These are phyloP conservation scores for Dascyllus trimaculatus DNA, from an alignment of 2,113 vertebrate genomes.

Conservation along the genomic window DNA sequence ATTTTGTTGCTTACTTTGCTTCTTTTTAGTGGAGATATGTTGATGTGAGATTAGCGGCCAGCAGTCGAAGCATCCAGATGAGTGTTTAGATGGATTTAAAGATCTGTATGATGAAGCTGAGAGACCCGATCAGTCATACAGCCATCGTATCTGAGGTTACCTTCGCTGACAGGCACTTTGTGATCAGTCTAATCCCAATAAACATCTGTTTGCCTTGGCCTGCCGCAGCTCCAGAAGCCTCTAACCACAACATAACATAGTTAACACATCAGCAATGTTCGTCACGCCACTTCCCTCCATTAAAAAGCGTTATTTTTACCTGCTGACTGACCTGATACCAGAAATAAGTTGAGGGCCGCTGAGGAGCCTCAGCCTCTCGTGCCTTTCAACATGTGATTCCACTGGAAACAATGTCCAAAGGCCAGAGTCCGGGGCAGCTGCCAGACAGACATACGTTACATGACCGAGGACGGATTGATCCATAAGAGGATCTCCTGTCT, in stretches of 20 bases:
- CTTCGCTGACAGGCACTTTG: too few relatives aligned
- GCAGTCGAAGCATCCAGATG: too few relatives aligned
- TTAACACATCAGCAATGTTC: not conserved
- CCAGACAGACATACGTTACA: constrained; percentile 42
- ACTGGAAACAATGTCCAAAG: constrained; percentile 67
- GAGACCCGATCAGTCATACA: too few relatives aligned
- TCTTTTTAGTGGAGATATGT: too few relatives aligned
- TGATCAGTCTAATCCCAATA: not conserved
- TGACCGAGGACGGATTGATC: constrained; percentile 5
- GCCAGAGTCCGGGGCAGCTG: constrained; percentile 58
- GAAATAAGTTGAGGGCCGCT: constrained; percentile 9
- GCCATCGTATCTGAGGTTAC: too few relatives aligned
- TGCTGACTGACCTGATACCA: not conserved
- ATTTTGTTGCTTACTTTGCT: too few relatives aligned
- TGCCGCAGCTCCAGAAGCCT: not conserved
- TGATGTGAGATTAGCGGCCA: too few relatives aligned
- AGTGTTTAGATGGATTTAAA: too few relatives aligned
- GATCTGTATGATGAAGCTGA: too few relatives aligned
- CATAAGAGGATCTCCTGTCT: constrained; percentile 9
- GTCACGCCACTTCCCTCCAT: not conserved
- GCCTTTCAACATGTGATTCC: constrained; percentile 53
- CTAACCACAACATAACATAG: not conserved
- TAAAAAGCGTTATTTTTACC: constrained; percentile 34
- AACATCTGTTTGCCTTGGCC: not conserved
- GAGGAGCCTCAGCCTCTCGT: constrained; percentile 17